Evolutionary conservation across 2,113 vertebrate species (phyloP).

Genomic region (Poeciliopsis prolifica): DNA sequence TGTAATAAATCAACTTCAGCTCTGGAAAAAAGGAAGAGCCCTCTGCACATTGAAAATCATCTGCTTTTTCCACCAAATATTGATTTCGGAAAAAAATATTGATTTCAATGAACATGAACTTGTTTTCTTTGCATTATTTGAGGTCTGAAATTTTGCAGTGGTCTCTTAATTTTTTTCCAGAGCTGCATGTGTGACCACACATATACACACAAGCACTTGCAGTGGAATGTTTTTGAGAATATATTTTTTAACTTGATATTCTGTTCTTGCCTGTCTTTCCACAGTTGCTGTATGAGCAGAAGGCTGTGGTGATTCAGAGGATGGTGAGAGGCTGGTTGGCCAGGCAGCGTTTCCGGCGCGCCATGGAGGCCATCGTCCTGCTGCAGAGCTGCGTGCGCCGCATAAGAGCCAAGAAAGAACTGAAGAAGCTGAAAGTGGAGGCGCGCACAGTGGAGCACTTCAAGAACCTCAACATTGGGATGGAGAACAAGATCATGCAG

Average conservation of each 20-base stretch:
- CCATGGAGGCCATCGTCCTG: conserved; percentile 82
- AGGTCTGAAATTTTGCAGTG: no score
- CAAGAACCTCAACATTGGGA: conserved; percentile 92
- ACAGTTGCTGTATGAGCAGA: conserved; percentile 89
- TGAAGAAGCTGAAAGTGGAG: conserved; percentile 93
- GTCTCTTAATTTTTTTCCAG: no score
- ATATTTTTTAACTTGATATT: background rate
- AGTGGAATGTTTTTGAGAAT: background rate
- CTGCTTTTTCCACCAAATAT: no score
- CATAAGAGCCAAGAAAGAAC: conserved; percentile 88
- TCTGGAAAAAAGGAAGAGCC: no score
- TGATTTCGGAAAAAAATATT: no score
- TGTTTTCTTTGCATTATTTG: no score
- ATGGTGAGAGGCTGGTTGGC: conserved; percentile 87
- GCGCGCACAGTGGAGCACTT: conserved; percentile 94
- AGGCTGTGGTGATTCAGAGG: conserved; percentile 88
- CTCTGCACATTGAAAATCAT: no score
- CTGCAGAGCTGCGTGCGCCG: conserved; percentile 93
- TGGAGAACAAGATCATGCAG: conserved; percentile 99
- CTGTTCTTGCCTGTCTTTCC: background rate
- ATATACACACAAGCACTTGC: no score
- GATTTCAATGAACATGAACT: no score
- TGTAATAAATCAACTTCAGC: no score
- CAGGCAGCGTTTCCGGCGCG: conserved; percentile 76
- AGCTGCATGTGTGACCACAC: no score